These are phyloP conservation scores for Argyra leucocephala DNA, from an alignment of 2,888 invertebrate species.

Conservation along the genomic window DNA sequence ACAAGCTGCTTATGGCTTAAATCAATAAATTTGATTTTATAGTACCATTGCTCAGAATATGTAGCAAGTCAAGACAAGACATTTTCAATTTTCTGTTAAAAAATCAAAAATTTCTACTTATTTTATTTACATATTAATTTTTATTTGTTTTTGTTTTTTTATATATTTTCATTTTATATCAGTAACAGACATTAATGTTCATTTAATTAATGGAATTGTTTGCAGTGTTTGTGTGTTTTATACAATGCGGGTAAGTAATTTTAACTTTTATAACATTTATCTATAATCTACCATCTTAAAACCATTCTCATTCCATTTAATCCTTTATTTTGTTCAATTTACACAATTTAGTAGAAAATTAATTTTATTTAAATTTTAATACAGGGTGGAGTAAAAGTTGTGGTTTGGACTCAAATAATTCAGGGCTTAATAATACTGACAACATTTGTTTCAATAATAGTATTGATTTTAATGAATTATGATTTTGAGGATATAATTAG, in stretches of 20 bases:
- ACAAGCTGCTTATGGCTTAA: too few species aligned
- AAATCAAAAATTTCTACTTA: not conserved
- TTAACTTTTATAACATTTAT: too few species aligned
- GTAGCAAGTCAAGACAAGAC: too few species aligned
- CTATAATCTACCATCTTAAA: too few species aligned
- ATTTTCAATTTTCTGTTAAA: too few species aligned
- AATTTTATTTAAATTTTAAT: too few species aligned
- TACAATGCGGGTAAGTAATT: conserved; percentile 44
- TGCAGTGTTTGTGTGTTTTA: conserved; percentile 47
- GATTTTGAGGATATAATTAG: conserved; percentile 31
- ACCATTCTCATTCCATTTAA: too few species aligned
- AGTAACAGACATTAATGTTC: conserved; percentile 47
- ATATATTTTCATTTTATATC: not conserved
- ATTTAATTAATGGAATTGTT: conserved; percentile 44
- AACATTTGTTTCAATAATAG: conserved; percentile 31
- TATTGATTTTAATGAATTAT: conserved; percentile 34
- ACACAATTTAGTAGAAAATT: too few species aligned
- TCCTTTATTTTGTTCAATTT: too few species aligned
- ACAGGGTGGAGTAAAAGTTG: conserved; percentile 41
- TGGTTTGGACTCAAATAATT: conserved; percentile 43
- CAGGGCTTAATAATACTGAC: conserved; percentile 35
- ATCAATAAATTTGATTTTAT: too few species aligned
- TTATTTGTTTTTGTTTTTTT: conserved; percentile 3
- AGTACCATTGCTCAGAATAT: too few species aligned
- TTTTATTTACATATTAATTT: not conserved